Base-by-base conservation (phyloP, 2,797 vertebrate genomes). In the Rhincodon typus region DNA sequence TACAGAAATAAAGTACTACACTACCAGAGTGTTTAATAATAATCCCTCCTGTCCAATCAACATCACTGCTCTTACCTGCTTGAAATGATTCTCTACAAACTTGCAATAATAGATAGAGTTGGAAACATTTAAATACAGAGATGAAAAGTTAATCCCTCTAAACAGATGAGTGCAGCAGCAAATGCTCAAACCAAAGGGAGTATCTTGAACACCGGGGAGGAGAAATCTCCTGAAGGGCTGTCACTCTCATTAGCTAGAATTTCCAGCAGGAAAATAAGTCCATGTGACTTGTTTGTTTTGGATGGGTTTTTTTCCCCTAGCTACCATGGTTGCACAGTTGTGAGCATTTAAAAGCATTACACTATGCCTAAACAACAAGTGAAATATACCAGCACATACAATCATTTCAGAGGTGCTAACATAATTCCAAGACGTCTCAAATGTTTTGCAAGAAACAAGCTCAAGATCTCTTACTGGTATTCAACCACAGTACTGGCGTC, bases 111-210 rank as follows among this genome's bases (percentile, higher is more conserved):
- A 77, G 74, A 53, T 17, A 17, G 27, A 30, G 42, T 2, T 34
- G 46, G 27, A 53, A 77, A 69, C 53, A 15, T 34, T 94, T 95
- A n/a, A 95, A 74, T 21, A 72, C 46, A 10, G 42, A 94, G 74
- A 42, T 46, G 67, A 25, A 77, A 53, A 53, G 27, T 7, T 30
- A 95, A 30, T 95, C 46, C 46, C 69, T 94, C 69, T 74, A 74
- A 94, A 50, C 46, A 30, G 46, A 17, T 30, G 70, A 30, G 25
- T 53, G 94, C 94, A 74, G 70, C 46, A 77, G 27, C 50, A 21
- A 77, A 77, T 95, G 94, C 94, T 95, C 67, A 74, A 95, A 53
- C n/a, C 94, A 57, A 95, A 95, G 70, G 94, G 69, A 93, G 70
- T 74, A 77, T 15, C 70, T 53, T 74, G 70, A 95, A 95, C 94